Evolutionary conservation across 2,888 invertebrate genomes (phyloP).

Genomic region (Trichogramma evanescens): DNA sequence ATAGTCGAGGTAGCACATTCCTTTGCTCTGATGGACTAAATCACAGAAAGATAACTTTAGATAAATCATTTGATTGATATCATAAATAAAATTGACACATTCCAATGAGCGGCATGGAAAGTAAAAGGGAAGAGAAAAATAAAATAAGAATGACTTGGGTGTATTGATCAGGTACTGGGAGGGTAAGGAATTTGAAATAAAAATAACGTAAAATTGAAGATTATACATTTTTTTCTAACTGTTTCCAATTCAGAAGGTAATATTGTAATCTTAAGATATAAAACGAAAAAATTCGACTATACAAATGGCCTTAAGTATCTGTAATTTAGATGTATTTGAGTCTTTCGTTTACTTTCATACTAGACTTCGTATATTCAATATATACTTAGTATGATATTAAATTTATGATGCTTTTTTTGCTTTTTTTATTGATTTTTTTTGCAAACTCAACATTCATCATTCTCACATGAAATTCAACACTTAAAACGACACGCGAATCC

Average conservation of each 20-base stretch:
- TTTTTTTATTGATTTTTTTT: neutral
- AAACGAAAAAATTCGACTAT: conserved; percentile 16
- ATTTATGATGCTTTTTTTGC: conserved; percentile 4
- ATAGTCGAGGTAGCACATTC: conserved; percentile 15
- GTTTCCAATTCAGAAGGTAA: conserved; percentile 4
- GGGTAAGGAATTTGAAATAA: conserved; percentile 11
- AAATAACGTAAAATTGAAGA: conserved; percentile 3
- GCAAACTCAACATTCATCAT: neutral
- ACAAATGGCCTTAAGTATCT: conserved; percentile 21
- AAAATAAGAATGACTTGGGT: conserved; percentile 12
- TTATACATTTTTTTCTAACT: conserved; percentile 1
- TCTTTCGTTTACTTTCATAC: conserved; percentile 23
- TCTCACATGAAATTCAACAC: neutral
- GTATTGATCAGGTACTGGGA: conserved; percentile 23
- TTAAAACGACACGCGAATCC: conserved; percentile 1
- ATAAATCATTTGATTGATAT: too few relatives aligned
- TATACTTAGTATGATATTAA: conserved; percentile 16
- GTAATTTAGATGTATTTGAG: conserved; percentile 22
- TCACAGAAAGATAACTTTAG: too few relatives aligned
- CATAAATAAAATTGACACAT: too few relatives aligned
- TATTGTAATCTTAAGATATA: conserved; percentile 18
- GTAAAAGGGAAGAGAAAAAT: too few relatives aligned
- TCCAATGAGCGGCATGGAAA: too few relatives aligned
- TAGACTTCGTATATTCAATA: conserved; percentile 14
- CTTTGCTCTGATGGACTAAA: conserved; percentile 11